Percentiles rank a stretch among this genome's conserved stretches.
These are phyloP conservation scores for Saccostrea cuccullata DNA, from an alignment of 1,140 invertebrate genomes.

Conservation along the genomic window DNA sequence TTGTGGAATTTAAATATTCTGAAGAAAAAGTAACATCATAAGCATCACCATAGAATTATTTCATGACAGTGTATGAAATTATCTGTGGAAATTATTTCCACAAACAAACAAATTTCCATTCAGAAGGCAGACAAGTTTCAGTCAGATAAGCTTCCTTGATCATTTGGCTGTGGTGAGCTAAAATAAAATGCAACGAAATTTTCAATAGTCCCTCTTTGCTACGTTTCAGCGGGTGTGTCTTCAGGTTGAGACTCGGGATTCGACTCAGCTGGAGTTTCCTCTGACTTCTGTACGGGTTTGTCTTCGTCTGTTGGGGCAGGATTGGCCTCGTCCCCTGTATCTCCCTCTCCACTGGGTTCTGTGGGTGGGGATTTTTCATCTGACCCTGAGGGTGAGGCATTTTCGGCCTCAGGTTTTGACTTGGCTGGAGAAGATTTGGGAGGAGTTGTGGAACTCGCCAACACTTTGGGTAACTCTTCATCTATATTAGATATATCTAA, in stretches of 20 bases:
- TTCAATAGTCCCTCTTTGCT: not conserved
- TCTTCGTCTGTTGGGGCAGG: constrained; percentile 1
- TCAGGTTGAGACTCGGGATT: not conserved
- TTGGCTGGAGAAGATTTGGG: not conserved
- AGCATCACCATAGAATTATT: no score
- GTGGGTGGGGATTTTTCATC: not conserved
- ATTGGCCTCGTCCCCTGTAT: not conserved
- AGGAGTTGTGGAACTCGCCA: not conserved
- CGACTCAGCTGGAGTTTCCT: constrained; percentile 5
- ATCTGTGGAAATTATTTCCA: no score
- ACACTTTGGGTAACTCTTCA: not conserved
- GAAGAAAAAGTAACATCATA: no score
- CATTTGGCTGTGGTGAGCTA: no score
- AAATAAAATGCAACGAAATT: constrained; percentile 13
- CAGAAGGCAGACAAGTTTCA: no score
- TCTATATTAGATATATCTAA: constrained; percentile 26
- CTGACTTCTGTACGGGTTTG: constrained; percentile 38
- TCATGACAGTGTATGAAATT: no score
- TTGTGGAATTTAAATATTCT: no score
- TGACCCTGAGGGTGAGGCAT: not conserved
- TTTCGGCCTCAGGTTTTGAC: not conserved
- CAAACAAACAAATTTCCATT: no score
- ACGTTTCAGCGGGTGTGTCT: not conserved
- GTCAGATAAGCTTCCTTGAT: no score
- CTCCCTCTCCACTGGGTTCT: not conserved